Base-by-base conservation (phyloP, 23 tunicate species). In the Halocynthia roretzi region DNA sequence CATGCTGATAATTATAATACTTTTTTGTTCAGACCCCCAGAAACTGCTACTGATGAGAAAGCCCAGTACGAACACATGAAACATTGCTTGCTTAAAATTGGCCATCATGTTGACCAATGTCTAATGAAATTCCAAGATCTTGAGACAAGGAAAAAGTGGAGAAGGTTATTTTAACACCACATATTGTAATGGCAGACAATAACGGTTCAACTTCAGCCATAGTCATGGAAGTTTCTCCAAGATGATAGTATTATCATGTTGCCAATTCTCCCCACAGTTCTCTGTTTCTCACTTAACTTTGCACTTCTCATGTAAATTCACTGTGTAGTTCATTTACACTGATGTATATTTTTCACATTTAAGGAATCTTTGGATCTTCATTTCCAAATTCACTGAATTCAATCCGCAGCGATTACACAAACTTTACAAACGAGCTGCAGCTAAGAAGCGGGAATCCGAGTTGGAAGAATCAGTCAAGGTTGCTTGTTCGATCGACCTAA, bases 351-450 rank as follows among this genome's bases (percentile, higher is more conserved):
- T 31, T 31, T 65, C 23, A 48, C 70, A 5, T 53, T 53, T 5
- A 68, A 86, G 87, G 60, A 90, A 90, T 55, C 54, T 90, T 21
- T 90, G 97, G 97, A 81, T 82, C 15, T 90, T 90, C 78, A 90
- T 90, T 51, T 90, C 97, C 14, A 81, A 85, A 65, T 90, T 90
- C 81, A 90, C 97, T 18, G 97, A 85, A 71, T 72, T 71, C 71
- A 85, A 81, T 57, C 87, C 97, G 22, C 87, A 85, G 31, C 76
- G 72, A 64, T 69, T 90, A n/a, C 83, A 85, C 53, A 85, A 90
- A 62, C 52, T 90, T 51, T 90, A 84, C 76, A 84, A 80, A 50
- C 55, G 22, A 54, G 75, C 71, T 8, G 83, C 86, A 23, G 60
- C 60, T 51, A 90, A 85, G 44, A 56, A 76, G 31, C 67, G 92